phyloP scores from a whole-genome alignment of 2,113 vertebrate genomes.

The Pyxicephalus adspersus region DNA sequence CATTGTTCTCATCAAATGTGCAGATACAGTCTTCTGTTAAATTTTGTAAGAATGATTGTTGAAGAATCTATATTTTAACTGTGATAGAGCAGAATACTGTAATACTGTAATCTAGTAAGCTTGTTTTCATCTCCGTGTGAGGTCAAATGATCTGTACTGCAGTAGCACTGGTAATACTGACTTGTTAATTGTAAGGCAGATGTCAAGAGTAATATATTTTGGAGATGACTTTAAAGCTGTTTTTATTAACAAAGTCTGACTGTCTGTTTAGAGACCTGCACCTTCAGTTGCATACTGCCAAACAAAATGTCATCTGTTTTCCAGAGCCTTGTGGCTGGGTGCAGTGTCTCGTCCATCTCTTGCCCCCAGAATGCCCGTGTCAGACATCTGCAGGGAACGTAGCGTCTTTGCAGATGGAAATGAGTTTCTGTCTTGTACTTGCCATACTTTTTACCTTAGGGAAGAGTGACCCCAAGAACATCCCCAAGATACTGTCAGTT shows the following conservation, averaged over 20 bases:
- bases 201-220: constrained; percentile 30
- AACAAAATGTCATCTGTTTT: constrained; percentile 38
- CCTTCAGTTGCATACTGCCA: constrained; percentile 46
- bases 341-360: constrained; percentile 33
- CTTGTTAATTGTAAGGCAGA: constrained; percentile 29
- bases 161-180: not conserved
- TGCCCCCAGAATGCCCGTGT: constrained; percentile 31
- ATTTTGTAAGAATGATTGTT: no score
- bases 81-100: no score
- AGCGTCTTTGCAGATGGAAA: constrained; percentile 45
- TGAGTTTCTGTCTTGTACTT: constrained; percentile 8
- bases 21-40: no score
- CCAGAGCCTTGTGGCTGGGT: constrained; percentile 28
- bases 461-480: constrained; percentile 29
- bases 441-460: constrained; percentile 9
- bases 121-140: not conserved
- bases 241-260: constrained; percentile 41
- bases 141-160: not conserved
- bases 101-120: no score
- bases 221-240: constrained; percentile 8
- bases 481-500: constrained; percentile 1
- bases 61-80: no score
- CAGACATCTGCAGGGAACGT: constrained; percentile 30
- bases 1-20: no score
- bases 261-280: constrained; percentile 47